Base-by-base conservation (phyloP, 2,797 vertebrate species). In the Acanthis flammea region DNA sequence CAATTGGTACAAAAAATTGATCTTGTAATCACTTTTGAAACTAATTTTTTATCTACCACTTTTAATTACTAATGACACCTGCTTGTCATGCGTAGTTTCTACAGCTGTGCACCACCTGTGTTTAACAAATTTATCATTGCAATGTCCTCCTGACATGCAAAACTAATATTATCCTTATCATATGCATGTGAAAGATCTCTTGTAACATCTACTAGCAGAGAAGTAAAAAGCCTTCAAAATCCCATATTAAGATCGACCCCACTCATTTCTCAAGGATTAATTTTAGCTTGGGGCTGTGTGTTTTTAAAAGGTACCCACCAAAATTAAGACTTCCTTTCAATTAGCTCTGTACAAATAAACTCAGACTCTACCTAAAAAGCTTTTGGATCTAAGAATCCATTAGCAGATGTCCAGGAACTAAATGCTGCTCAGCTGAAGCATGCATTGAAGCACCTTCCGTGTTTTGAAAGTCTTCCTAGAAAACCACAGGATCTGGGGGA, bases 221-320 rank as follows among this genome's bases (percentile, higher is more conserved):
- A 63, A 84, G 24, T 23, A 42, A 86, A 71, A 84, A 61, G 37
- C 7, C 31, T 65, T 28, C 22, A 53, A 84, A 89, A 45, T 25
- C 7, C 27, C 3, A 0, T 35, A 76, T 7, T 33, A 68, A 14
- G 22, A 62, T 6, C 2, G 1, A n/a, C 4, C 24, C 24, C n/a
- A 12, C 28, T 57, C 4, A 7, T 31, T 75, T 61, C 23, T 67
- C 30, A 31, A 58, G 14, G 21, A 82, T 70, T 76, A 63, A 44
- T 6, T 72, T 61, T 3, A 70, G 16, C 31, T 1, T 31, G 33
- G 4, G 19, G 14, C 33, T 78, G 24, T 19, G 23, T 57, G 25
- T 7, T 33, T 90, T 57, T 61, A 39, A 75, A 55, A 57, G 27
- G 31, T 16, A 45, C 5, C 10, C 14, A 68, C 8, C 27, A 58